Base-by-base conservation (phyloP, 2,113 vertebrate genomes). In the Forbesichthys agassizii region DNA sequence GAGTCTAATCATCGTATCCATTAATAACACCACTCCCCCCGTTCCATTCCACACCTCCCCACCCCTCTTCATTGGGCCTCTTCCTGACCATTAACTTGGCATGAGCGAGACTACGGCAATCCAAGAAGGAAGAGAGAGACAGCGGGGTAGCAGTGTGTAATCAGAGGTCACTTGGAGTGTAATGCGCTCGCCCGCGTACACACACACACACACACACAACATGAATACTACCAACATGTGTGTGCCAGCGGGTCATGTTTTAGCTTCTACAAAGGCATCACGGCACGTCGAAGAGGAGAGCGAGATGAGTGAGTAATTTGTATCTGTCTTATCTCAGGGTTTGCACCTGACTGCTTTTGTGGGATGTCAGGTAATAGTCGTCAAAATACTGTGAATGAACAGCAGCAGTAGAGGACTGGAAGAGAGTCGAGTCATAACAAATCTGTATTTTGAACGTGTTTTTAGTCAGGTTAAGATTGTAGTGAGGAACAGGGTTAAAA, bases 181-280 rank as follows among this genome's bases (percentile, higher is more conserved):
- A 70, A 71, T 20, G 74, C 66, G 62, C 59, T 52, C 77, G 66
- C 66, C 20, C 11, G 56, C 69, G 42, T 66, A 54, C 66, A 59
- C 61, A 64, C 55, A 68, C 69, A 70, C 61, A 62, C 65, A 64
- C 55, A 65, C 69, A 70, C 61, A 69, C 61, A 70, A 7, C 81
- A 81, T 77, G 81, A 83, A 71, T 58, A 72, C 69, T 5, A 77
- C 61, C 13, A 27, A 27, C 6, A 33, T 71, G 69, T 70, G 36
- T 68, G 59, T 65, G 78, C 54, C 76, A 79, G 79, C 65, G 74
- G 83, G 81, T 83, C 82, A 77, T 75, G 79, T 84, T 54, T 68
- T 6, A 73, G 59, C 62, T 77, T 71, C 61, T 62, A 33, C 83
- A 81, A 80, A 79, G 73, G 71, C 71, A 76, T 75, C 71, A 42